Percentiles rank a stretch among this genome's conserved stretches.
phyloP scores from a whole-genome alignment of 1,140 invertebrate genomes.

The Antheraea mylitta region DNA sequence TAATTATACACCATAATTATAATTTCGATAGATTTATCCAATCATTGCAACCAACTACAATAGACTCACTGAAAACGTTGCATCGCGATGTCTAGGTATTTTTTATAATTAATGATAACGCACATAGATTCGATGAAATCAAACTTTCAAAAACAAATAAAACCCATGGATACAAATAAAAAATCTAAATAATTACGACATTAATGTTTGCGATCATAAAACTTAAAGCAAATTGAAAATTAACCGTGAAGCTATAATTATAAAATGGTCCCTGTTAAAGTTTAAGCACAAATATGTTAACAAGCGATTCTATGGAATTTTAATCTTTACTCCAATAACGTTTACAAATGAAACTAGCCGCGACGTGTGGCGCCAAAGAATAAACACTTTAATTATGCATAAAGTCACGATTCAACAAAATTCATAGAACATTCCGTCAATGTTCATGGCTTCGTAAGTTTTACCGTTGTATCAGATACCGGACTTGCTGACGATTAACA shows the following conservation, averaged over 20 bases:
- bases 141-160: constrained; percentile 8
- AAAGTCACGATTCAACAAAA: constrained; percentile 65
- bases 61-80: no score
- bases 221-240: constrained; percentile 30
- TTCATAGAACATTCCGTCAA: constrained; percentile 31
- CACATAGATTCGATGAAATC: neutral
- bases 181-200: constrained; percentile 2
- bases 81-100: neutral
- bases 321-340: constrained; percentile 53
- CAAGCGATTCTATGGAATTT: constrained; percentile 55
- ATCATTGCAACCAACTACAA: no score
- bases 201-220: constrained; percentile 13
- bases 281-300: constrained; percentile 48
- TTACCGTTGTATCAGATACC: constrained; percentile 5
- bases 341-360: constrained; percentile 55
- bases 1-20: no score
- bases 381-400: constrained; percentile 70
- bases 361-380: constrained; percentile 63
- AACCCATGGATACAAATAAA: constrained; percentile 5
- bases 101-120: neutral
- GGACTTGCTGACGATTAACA: constrained; percentile 2
- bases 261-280: constrained; percentile 28
- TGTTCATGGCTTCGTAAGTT: constrained; percentile 5
- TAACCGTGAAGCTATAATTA: constrained; percentile 43
- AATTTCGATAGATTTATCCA: no score